Evolutionary conservation across 2,797 vertebrate genomes (phyloP).

Genomic region (Mareca penelope): DNA sequence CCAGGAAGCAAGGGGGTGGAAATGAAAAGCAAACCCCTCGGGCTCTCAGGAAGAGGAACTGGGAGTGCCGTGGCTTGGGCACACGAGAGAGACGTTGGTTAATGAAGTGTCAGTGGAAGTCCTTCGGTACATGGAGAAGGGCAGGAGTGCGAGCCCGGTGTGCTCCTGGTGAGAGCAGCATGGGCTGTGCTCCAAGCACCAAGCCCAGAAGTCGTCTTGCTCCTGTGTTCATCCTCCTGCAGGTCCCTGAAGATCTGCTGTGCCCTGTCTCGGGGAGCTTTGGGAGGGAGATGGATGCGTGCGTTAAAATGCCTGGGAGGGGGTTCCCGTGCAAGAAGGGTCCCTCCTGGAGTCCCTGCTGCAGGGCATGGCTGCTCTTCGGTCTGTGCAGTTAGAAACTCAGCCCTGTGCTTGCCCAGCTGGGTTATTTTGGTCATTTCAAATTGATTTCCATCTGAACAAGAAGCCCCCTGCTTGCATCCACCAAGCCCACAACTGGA

Average conservation of each 20-base stretch:
- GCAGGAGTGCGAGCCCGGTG: accelerated
- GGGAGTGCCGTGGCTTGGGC: not conserved
- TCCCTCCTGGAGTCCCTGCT: not conserved
- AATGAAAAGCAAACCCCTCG: constrained; percentile 3
- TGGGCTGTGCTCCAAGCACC: not conserved
- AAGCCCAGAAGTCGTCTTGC: not conserved
- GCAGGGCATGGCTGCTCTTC: not conserved
- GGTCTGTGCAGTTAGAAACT: not conserved
- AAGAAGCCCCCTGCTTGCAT: not conserved
- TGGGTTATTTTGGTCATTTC: not conserved
- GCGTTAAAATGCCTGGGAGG: not conserved
- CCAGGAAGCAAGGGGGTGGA: constrained; percentile 13
- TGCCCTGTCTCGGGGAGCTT: not conserved
- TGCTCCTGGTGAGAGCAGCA: accelerated
- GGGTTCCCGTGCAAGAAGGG: not conserved
- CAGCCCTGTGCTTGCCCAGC: not conserved
- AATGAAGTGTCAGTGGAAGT: not conserved
- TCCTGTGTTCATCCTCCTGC: not conserved
- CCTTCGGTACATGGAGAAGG: not conserved
- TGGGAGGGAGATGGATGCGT: not conserved
- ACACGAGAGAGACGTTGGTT: not conserved
- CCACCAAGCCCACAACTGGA: not conserved
- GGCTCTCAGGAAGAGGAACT: constrained; percentile 15
- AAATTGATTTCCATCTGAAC: not conserved
- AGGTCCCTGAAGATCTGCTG: not conserved